Conservation (phyloP, 2,797 vertebrate genomes). For the Sciurus vulgaris region DNA sequence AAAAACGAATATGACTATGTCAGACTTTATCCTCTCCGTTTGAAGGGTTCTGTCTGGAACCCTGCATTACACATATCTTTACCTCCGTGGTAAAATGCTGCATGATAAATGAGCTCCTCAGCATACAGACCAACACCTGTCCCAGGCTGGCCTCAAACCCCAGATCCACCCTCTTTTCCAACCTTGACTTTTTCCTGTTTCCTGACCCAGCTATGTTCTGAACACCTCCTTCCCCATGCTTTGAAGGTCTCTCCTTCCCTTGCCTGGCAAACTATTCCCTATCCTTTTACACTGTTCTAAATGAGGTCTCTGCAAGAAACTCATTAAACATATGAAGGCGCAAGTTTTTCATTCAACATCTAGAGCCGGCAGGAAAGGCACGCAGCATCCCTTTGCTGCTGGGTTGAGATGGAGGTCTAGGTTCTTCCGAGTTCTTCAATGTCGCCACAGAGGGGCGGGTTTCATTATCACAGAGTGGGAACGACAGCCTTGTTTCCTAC, state of each 20-base stretch:
- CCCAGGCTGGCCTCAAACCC: background rate
- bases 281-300: background rate
- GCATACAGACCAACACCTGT: background rate
- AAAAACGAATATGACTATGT: background rate
- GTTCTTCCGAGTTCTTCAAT: background rate
- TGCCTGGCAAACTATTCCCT: background rate
- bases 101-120: background rate
- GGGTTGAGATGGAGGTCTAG: background rate
- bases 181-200: background rate
- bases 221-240: background rate
- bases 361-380: background rate
- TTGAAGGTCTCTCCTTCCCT: background rate
- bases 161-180: background rate
- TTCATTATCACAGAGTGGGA: background rate
- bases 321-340: background rate
- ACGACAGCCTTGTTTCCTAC: background rate
- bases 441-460: rapidly evolving
- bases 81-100: background rate
- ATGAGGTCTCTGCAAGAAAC: background rate
- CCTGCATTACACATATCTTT: background rate
- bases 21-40: background rate
- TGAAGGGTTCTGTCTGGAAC: background rate
- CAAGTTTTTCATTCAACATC: background rate
- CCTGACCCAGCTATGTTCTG: background rate
- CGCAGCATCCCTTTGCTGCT: background rate